Percentiles rank a stretch among this genome's conserved stretches.
These are phyloP conservation scores for Heterohyrax brucei DNA, from an alignment of 2,797 vertebrate genomes.

Conservation along the genomic window DNA sequence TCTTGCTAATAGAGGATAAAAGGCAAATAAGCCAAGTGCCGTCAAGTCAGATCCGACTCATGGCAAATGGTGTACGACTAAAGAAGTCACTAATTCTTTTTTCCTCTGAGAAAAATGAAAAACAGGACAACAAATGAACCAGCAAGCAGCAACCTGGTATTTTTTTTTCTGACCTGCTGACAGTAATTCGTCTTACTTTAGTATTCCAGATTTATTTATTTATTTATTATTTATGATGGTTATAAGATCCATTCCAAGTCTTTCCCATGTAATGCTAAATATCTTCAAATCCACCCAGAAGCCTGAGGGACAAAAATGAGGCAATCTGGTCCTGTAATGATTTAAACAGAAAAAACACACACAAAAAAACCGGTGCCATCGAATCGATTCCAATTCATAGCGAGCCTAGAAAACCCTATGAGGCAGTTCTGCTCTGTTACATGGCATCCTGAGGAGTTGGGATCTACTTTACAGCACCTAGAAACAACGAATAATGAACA, in stretches of 20 bases:
- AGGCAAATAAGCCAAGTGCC: neutral
- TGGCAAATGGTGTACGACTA: neutral
- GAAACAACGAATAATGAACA: neutral
- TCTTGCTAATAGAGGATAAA: neutral
- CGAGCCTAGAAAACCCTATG: neutral
- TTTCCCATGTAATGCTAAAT: neutral
- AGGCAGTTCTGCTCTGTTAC: neutral
- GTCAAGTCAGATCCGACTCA: no score
- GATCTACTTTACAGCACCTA: neutral
- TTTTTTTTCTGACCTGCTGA: constrained; percentile 34
- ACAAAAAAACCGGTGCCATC: no score
- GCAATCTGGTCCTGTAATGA: neutral
- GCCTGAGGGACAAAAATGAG: neutral
- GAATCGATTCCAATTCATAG: no score
- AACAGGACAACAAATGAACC: constrained; percentile 19
- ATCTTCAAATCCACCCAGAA: neutral
- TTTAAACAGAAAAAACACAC: neutral
- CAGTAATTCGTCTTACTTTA: neutral
- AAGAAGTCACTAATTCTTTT: neutral
- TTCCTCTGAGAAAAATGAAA: neutral
- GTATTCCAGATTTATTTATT: neutral
- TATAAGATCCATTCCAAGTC: neutral
- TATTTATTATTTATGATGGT: constrained; percentile 18
- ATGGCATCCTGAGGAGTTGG: neutral
- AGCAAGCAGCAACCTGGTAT: neutral